These are phyloP conservation scores for Trididemnum clinides DNA, from an alignment of 23 tunicate genomes.

Conservation along the genomic window DNA sequence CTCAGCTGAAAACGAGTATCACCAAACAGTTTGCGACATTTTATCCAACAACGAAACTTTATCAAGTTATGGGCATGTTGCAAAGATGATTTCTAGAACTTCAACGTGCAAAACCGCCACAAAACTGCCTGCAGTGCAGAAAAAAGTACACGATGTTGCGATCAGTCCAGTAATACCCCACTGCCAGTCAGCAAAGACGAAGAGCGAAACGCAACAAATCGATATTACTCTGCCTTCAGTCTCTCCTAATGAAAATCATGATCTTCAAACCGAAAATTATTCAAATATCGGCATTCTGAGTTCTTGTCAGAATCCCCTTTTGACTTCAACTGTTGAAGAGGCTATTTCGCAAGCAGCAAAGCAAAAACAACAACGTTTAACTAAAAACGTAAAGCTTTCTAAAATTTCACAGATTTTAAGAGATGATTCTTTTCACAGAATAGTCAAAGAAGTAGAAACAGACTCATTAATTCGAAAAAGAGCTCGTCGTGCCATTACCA, in stretches of 20 bases:
- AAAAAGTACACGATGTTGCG: background rate
- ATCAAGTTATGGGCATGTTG: slow-evolving; percentile 40
- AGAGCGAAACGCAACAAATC: background rate
- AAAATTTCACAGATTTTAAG: background rate
- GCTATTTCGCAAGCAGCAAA: background rate
- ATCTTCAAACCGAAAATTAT: background rate
- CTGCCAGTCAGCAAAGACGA: background rate
- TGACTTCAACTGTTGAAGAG: background rate
- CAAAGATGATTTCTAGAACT: background rate
- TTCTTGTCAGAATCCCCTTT: background rate
- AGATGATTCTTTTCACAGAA: background rate
- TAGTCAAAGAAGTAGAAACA: background rate
- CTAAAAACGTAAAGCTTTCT: background rate
- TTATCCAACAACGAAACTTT: background rate
- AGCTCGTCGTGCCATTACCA: slow-evolving; percentile 7
- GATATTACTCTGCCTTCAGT: background rate
- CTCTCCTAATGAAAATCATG: background rate
- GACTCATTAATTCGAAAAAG: background rate
- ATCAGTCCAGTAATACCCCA: background rate
- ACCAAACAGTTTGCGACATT: slow-evolving; percentile 21
- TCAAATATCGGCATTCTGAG: background rate
- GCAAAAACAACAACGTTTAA: too few relatives aligned
- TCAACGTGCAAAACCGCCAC: background rate
- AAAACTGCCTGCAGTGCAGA: background rate
- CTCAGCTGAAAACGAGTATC: background rate